Conservation (phyloP, 2,113 vertebrate genomes). For the Pipra filicauda region DNA sequence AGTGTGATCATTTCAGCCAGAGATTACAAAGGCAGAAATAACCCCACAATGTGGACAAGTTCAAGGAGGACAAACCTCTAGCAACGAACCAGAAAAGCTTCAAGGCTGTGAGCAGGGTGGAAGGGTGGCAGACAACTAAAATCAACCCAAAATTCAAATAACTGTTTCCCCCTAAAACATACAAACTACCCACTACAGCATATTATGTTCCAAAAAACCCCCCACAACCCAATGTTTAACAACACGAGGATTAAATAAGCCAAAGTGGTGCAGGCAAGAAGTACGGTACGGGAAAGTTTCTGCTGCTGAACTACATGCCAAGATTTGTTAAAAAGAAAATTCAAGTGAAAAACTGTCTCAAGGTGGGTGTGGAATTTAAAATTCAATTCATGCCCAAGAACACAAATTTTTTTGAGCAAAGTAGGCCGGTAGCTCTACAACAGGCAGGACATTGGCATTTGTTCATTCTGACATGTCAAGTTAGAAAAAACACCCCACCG, state of each 20-base stretch:
- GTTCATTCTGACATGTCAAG: neutral
- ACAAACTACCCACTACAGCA: neutral
- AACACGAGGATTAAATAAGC: neutral
- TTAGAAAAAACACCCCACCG: neutral
- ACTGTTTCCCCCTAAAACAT: neutral
- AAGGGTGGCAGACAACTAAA: neutral
- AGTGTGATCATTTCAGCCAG: neutral
- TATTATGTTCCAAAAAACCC: neutral
- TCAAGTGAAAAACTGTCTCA: neutral
- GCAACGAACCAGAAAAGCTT: neutral
- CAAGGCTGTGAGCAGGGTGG: neutral
- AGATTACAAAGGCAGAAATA: neutral
- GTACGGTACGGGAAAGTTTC: neutral
- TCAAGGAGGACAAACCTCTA: neutral
- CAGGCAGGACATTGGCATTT: neutral
- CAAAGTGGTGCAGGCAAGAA: neutral
- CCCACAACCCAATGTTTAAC: accelerated
- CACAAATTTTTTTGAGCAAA: neutral
- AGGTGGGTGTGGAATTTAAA: neutral
- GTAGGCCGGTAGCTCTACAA: neutral
- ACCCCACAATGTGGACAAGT: neutral
- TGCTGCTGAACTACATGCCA: neutral
- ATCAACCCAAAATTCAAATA: neutral
- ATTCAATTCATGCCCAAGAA: neutral
- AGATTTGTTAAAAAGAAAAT: neutral